phyloP scores from a whole-genome alignment of 2,113 vertebrate genomes.

The Phalacrocorax aristotelis region DNA sequence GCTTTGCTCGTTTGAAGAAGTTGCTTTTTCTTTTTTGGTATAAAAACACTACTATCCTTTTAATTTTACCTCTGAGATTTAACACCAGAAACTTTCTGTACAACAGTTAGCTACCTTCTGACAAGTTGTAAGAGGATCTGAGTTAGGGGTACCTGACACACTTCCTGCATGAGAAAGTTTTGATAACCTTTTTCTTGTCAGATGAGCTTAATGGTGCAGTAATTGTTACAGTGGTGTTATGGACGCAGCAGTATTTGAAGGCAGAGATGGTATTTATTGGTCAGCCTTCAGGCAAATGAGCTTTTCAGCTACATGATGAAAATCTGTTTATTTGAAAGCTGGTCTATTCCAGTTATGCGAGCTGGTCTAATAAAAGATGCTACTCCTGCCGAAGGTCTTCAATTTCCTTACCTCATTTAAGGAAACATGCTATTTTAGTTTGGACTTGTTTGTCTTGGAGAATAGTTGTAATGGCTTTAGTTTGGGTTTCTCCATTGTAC shows the following conservation, averaged over 20 bases:
- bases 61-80: neutral
- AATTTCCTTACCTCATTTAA: neutral
- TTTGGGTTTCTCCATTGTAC: neutral
- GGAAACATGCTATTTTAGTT: neutral
- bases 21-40: neutral
- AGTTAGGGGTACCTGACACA: neutral
- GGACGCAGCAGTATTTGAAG: no score
- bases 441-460: neutral
- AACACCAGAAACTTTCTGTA: neutral
- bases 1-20: neutral
- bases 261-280: fast-evolving
- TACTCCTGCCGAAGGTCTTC: neutral
- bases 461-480: neutral
- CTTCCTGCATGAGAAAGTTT: neutral
- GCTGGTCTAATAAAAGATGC: neutral
- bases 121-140: neutral
- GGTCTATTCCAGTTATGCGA: neutral
- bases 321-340: neutral
- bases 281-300: neutral
- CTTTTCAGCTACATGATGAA: neutral
- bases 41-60: neutral
- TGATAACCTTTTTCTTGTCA: neutral
- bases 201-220: neutral
- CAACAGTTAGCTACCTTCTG: neutral
- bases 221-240: fast-evolving